Percentiles rank a stretch among this genome's conserved stretches.
phyloP scores from a whole-genome alignment of 2,888 invertebrate genomes.

The Temnothorax ravouxi region DNA sequence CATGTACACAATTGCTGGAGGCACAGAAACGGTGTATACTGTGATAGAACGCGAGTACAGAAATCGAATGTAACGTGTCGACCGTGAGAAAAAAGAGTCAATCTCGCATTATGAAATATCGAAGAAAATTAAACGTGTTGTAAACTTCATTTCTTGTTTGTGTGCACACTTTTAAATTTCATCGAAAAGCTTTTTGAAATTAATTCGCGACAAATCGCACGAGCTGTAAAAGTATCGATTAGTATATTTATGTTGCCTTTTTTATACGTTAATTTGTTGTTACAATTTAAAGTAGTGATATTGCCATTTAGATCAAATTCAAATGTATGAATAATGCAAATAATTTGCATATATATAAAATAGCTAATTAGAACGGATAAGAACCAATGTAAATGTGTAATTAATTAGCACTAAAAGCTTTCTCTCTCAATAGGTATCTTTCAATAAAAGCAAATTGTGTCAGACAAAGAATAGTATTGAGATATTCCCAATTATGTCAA shows the following conservation, averaged over 20 bases:
- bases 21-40: not conserved
- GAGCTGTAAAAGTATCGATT: conserved; percentile 8
- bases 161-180: conserved; percentile 1
- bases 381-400: conserved; percentile 4
- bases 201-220: not conserved
- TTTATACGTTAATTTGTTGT: not conserved
- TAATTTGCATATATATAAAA: conserved; percentile 37
- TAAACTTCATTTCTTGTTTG: not conserved
- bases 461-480: not conserved
- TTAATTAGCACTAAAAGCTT: conserved; percentile 18
- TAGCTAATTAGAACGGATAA: not conserved
- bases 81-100: not conserved
- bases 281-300: not conserved
- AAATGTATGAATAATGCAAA: conserved; percentile 1
- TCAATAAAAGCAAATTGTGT: not conserved
- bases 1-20: conserved; percentile 48
- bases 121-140: not conserved
- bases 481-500: not conserved
- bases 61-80: conserved; percentile 2
- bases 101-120: not conserved
- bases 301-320: conserved; percentile 6
- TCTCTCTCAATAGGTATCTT: not conserved
- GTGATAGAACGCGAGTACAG: not conserved
- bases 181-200: not conserved
- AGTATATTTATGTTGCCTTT: not conserved